Evolutionary conservation across 2,113 vertebrate species (phyloP).

Genomic region (Arenaria interpres): DNA sequence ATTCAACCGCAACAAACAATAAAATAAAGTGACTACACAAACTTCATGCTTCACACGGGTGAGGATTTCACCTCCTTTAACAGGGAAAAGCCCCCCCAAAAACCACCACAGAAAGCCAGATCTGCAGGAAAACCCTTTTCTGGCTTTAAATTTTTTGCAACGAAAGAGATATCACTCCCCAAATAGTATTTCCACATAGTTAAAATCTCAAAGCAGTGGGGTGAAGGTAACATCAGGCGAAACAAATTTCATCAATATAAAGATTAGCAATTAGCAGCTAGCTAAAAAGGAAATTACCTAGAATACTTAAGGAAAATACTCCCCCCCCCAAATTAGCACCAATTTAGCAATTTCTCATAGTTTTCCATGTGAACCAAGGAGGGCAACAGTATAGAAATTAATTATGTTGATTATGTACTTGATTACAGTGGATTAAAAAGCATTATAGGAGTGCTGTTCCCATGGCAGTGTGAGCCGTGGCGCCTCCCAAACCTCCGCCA

Average conservation of each 20-base stretch:
- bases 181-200: background rate
- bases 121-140: background rate
- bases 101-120: fast-evolving
- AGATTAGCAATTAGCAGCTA: constrained; percentile 27
- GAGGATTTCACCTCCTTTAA: background rate
- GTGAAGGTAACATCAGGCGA: background rate
- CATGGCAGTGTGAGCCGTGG: background rate
- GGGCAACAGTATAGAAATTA: constrained; percentile 31
- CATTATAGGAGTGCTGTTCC: background rate
- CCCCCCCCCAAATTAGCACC: background rate
- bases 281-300: background rate
- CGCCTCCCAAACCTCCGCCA: background rate
- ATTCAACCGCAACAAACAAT: background rate
- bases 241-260: background rate
- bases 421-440: constrained; percentile 21
- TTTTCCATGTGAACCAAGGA: background rate
- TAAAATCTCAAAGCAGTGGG: background rate
- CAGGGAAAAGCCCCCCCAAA: background rate
- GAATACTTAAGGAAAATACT: constrained; percentile 18
- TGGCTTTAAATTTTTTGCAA: background rate
- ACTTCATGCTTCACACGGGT: fast-evolving
- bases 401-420: constrained; percentile 6
- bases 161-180: background rate
- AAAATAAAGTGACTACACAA: background rate
- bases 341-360: background rate